Conservation (phyloP, 2,113 vertebrate genomes). For the Eolophus roseicapilla region DNA sequence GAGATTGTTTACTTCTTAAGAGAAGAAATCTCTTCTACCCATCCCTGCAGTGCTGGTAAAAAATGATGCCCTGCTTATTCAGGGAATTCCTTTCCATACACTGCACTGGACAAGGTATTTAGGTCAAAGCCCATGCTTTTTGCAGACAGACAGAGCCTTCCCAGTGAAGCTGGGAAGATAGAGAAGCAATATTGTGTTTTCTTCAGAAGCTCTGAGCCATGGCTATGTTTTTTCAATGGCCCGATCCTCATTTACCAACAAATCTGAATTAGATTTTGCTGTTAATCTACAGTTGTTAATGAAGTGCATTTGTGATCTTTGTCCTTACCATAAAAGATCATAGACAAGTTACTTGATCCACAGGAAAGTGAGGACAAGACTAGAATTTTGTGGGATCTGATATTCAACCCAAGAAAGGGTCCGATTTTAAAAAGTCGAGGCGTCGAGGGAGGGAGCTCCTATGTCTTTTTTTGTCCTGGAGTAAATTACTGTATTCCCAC, state of each 20-base stretch:
- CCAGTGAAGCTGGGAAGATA: neutral
- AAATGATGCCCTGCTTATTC: neutral
- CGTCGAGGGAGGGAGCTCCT: no score
- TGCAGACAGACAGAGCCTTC: neutral
- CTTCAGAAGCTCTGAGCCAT: neutral
- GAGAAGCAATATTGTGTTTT: neutral
- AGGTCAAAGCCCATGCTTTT: neutral
- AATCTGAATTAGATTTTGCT: neutral
- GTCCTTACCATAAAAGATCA: neutral
- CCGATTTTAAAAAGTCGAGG: neutral
- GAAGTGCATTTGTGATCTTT: neutral
- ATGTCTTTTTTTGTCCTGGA: neutral
- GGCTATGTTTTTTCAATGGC: neutral
- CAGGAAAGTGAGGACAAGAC: neutral
- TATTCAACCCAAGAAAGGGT: neutral
- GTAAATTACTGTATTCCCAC: neutral
- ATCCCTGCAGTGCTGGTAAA: neutral
- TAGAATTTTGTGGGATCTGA: neutral
- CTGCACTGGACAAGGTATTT: neutral
- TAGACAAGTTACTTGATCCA: neutral
- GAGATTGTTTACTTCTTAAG: neutral
- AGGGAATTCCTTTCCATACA: neutral
- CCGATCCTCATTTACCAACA: neutral
- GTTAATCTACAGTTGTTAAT: neutral
- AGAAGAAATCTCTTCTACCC: neutral